A percentile compares a stretch with the other conserved stretches of the same genome.
phyloP scores from a whole-genome alignment of 2,888 invertebrate genomes.

The Hybos culiciformis region DNA sequence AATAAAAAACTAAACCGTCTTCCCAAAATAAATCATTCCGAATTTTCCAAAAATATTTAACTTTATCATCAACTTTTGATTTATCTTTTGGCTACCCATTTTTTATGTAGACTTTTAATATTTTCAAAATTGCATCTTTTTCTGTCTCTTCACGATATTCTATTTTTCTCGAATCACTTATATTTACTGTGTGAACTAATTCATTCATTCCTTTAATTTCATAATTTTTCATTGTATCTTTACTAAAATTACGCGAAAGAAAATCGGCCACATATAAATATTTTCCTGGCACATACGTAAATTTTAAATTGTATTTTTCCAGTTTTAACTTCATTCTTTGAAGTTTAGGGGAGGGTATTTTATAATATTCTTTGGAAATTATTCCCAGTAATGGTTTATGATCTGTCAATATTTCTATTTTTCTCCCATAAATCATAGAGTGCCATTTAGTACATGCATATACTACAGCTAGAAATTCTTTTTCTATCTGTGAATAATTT shows the following conservation, averaged over 20 bases:
- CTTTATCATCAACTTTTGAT: conserved; percentile 8
- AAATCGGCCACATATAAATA: not conserved
- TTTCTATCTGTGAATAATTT: conserved; percentile 14
- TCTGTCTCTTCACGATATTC: conserved; percentile 4
- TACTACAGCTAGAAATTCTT: conserved; percentile 14
- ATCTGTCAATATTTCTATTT: conserved; percentile 10
- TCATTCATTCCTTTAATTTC: conserved; percentile 9
- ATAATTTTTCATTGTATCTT: conserved; percentile 6
- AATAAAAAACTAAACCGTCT: conserved; percentile 16
- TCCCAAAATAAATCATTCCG: conserved; percentile 17
- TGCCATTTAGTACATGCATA: conserved; percentile 14
- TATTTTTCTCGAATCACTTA: conserved; percentile 7
- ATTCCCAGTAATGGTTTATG: conserved; percentile 12
- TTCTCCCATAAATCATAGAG: conserved; percentile 12
- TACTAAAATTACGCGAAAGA: not conserved
- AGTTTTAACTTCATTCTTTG: conserved; percentile 13
- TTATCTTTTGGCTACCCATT: conserved; percentile 14
- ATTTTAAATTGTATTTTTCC: conserved; percentile 12
- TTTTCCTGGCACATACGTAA: conserved; percentile 15
- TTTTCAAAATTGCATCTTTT: conserved; percentile 5
- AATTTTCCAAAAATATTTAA: conserved; percentile 17
- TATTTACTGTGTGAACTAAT: conserved; percentile 9
- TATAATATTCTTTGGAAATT: conserved; percentile 10
- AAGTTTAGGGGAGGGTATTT: conserved; percentile 10
- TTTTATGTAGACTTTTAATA: conserved; percentile 5